Evolutionary conservation across 1,140 invertebrate species (phyloP).

Genomic region (Pseudoatta argentina): DNA sequence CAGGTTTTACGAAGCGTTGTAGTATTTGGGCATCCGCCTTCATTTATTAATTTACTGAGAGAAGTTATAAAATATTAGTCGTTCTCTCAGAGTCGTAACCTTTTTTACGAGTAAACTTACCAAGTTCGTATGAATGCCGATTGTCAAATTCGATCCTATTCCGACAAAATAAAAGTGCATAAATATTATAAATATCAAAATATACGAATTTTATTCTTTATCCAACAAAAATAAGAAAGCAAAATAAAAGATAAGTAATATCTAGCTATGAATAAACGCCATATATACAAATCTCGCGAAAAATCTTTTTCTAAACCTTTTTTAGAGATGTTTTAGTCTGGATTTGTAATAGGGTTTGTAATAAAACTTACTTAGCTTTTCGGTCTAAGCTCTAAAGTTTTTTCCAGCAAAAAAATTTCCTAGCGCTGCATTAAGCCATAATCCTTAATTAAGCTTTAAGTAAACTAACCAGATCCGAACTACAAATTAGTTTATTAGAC

Average conservation of each 20-base stretch:
- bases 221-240: neutral
- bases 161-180: neutral
- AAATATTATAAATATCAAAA: neutral
- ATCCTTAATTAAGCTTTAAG: too few species aligned
- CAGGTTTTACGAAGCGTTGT: slow-evolving; percentile 34
- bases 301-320: neutral
- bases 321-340: neutral
- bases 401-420: too few species aligned
- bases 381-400: too few species aligned
- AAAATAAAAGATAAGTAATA: neutral
- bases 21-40: slow-evolving; percentile 25
- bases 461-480: too few species aligned
- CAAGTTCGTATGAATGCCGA: neutral
- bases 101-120: slow-evolving; percentile 31
- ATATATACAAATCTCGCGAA: too few species aligned
- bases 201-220: neutral
- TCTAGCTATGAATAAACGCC: neutral
- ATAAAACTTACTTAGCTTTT: too few species aligned
- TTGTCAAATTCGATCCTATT: neutral
- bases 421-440: too few species aligned
- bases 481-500: too few species aligned
- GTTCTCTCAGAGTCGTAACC: neutral
- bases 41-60: slow-evolving; percentile 52
- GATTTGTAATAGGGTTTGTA: neutral
- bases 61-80: slow-evolving; percentile 37